Evolutionary conservation across 2,113 vertebrate species (phyloP), one percentile per base, ranked within the genome.

Genomic region (Grammomys surdaster): DNA sequence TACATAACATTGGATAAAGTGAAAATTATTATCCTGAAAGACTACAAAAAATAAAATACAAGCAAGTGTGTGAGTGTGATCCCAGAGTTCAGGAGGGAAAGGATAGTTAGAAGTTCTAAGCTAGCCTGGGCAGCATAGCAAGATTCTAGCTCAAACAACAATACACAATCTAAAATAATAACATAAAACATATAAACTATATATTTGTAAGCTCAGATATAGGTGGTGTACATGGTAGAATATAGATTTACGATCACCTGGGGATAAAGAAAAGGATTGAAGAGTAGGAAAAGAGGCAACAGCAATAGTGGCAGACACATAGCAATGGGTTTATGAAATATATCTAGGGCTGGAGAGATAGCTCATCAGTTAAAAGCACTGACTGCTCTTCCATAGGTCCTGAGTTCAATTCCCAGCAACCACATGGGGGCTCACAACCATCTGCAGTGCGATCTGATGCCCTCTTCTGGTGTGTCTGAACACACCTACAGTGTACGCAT

Each of bases 1-100:
- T 19, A 80, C 0, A 33, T 1, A 76, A 81, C 2, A 60, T 22
- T 77, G 9, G 22, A 31, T 46, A 9, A 73, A 28, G 31, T 67
- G 76, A 65, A 91, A 88, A 75, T 51, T 77, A 69, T 84, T 56
- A 58, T 48, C 67, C 51, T 91, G 22, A 90, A 93, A 65, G 8
- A 51, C 14, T 54, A 0, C 46, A 88, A 76, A 76, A 28, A 48
- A 67, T 88, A 36, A 88, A 72, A 14, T 40, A 72, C 48, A 26
- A 51, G 8, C 20, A 60, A 58, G 26, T 75, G 19, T 60, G 54
- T 58, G 26, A 16, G 3, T 88, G 8, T 58, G 73, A 56, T 0
- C 7, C 22, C 48, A 70, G 33, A 2, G 20, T 14, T n/a, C 24
- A 28, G 4, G 51, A 56, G 16, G 33, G 20, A 73, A 51, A 22